Conservation (phyloP, 37 sponge, comb jelly and placozoan species). For the Spongilla lacustris region DNA sequence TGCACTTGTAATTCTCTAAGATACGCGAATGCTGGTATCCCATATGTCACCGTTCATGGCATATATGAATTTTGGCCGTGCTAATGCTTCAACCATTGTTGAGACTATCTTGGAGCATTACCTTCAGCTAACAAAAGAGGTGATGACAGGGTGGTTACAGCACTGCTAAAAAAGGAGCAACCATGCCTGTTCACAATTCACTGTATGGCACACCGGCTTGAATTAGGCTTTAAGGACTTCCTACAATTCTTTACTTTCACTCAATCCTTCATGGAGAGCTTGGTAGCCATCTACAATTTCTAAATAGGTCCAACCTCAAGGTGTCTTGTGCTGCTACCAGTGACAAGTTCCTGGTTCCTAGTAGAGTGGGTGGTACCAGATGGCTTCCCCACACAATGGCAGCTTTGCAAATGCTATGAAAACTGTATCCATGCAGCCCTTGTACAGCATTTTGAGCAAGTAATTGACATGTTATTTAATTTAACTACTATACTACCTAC, state of each 20-base stretch:
- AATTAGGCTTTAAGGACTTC: background rate
- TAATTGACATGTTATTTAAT: background rate
- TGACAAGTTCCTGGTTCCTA: background rate
- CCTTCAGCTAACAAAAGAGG: background rate
- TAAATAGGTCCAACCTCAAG: constrained; percentile 1
- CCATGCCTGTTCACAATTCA: background rate
- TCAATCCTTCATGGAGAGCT: background rate
- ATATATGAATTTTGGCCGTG: too few relatives aligned
- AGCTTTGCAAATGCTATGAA: background rate
- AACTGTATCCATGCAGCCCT: background rate
- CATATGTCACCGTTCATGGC: too few relatives aligned
- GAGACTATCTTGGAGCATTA: background rate
- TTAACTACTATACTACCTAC: background rate
- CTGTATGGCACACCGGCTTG: background rate
- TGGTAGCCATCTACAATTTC: background rate
- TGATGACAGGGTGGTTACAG: background rate
- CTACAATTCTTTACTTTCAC: background rate
- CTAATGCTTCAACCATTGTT: too few relatives aligned
- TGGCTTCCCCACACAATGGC: background rate
- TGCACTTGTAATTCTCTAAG: too few relatives aligned
- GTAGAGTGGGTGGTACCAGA: constrained; percentile 1
- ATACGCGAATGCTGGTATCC: too few relatives aligned
- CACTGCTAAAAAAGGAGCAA: background rate
- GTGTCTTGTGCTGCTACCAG: background rate
- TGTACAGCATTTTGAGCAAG: background rate